phyloP scores from a whole-genome alignment of 2,113 vertebrate genomes.

The Spea multiplicata region DNA sequence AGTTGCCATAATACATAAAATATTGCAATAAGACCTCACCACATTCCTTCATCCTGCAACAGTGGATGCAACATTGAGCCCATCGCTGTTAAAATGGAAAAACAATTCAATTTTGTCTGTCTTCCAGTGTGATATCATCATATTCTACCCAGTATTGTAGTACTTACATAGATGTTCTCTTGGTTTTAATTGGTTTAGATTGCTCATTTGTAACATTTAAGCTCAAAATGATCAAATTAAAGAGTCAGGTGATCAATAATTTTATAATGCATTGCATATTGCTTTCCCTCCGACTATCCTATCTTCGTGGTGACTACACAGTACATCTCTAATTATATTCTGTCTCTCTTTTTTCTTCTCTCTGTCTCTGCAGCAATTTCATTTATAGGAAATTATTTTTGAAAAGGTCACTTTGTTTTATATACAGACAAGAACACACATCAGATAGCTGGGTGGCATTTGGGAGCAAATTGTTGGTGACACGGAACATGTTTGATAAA shows the following conservation, averaged over 20 bases:
- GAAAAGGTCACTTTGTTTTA: constrained; percentile 21
- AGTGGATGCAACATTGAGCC: not conserved
- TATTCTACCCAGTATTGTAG: constrained; percentile 9
- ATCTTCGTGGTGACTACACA: not conserved
- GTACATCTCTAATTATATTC: constrained; percentile 18
- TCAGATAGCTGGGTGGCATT: constrained; percentile 6
- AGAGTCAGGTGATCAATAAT: constrained; percentile 24
- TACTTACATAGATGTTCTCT: constrained; percentile 14
- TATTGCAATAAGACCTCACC: too few relatives aligned
- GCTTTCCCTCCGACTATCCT: not conserved
- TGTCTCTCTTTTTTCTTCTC: not conserved
- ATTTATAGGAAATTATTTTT: constrained; percentile 29
- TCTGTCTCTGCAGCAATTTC: constrained; percentile 9
- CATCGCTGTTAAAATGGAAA: constrained; percentile 28
- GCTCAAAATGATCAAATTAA: constrained; percentile 21
- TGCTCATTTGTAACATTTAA: constrained; percentile 38
- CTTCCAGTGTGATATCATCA: constrained; percentile 16
- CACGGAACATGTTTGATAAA: not conserved
- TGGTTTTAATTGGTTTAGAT: constrained; percentile 18
- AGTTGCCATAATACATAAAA: too few relatives aligned
- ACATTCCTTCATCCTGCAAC: not conserved
- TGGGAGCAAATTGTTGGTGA: not conserved
- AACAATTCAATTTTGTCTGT: constrained; percentile 23
- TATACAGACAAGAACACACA: not conserved
- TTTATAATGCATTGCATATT: constrained; percentile 22